Evolutionary conservation across 2,113 vertebrate genomes (phyloP).

Genomic region (Trematocara stigmaticum): DNA sequence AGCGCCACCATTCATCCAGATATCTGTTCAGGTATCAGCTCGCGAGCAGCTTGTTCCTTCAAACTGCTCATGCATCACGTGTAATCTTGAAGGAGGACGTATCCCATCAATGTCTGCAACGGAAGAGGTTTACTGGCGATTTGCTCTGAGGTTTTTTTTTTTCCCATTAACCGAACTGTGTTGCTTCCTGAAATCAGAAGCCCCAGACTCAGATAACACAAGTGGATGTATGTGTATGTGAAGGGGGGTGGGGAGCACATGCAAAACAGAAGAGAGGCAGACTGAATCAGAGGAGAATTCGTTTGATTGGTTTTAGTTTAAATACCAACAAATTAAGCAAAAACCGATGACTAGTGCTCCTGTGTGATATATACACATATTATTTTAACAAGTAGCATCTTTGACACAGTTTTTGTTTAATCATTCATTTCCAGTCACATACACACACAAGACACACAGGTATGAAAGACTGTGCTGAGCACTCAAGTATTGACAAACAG

Average conservation of each 20-base stretch:
- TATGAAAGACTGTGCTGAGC: background rate
- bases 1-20: background rate
- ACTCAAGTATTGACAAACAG: background rate
- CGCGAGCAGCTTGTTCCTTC: background rate
- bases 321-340: background rate
- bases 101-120: background rate
- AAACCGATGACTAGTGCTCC: background rate
- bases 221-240: background rate
- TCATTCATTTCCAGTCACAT: background rate
- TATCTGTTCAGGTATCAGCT: background rate
- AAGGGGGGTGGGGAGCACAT: background rate
- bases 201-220: conserved; percentile 5
- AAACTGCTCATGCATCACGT: conserved; percentile 19
- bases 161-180: background rate
- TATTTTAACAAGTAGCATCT: background rate
- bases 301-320: background rate
- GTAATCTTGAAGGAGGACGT: conserved; percentile 14
- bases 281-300: background rate
- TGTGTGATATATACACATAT: background rate
- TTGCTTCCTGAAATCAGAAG: conserved; percentile 11
- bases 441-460: background rate
- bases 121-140: background rate
- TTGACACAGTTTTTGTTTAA: background rate
- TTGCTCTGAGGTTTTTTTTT: background rate
- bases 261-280: background rate